phyloP scores from a whole-genome alignment of 2,888 invertebrate genomes.

The Lasioglossum villosulum region DNA sequence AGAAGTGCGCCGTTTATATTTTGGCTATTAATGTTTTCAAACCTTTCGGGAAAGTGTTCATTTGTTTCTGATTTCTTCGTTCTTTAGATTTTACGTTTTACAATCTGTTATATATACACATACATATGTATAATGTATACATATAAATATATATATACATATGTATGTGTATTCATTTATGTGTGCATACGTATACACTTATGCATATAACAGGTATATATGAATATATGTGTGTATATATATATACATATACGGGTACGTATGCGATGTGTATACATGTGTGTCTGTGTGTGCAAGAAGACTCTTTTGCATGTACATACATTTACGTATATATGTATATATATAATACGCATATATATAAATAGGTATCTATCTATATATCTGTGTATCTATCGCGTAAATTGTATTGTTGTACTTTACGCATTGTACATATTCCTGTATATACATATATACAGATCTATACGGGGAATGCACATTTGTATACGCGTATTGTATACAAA shows the following conservation, averaged over 20 bases:
- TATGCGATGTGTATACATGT: background rate
- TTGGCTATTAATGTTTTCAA: background rate
- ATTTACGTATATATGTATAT: background rate
- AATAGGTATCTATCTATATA: background rate
- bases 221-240: background rate
- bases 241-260: background rate
- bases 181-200: background rate
- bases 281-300: background rate
- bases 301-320: background rate
- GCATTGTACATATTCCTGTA: background rate
- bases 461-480: background rate
- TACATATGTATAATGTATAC: background rate
- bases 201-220: background rate
- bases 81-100: constrained; percentile 54
- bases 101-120: constrained; percentile 39
- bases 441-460: background rate
- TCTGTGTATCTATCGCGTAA: background rate
- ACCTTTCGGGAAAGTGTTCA: constrained; percentile 10
- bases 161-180: background rate
- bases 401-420: constrained; percentile 1
- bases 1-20: background rate
- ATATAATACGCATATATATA: background rate
- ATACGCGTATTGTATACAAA: background rate
- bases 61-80: constrained; percentile 33
- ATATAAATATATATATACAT: background rate